Base-by-base conservation (phyloP, 1,140 invertebrate species). In the Ips typographus region DNA sequence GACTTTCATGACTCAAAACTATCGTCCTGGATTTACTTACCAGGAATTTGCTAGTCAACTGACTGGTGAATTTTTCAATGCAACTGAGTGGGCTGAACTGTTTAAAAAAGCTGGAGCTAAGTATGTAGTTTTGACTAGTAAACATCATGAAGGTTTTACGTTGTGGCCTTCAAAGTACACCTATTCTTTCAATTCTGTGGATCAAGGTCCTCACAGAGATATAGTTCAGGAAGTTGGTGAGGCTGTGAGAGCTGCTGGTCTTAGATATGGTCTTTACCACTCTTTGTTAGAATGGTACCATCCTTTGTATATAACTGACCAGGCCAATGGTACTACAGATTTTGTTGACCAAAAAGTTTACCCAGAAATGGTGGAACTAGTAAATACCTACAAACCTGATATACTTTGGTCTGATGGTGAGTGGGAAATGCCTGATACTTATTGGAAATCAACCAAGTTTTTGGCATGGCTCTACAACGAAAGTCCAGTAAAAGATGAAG, bases 401-500 rank as follows among this genome's bases (percentile, higher is more conserved):
- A 82, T 98, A 0, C 80, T 98, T 37, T 98, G 96, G 96, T 94
- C 94, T 0, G 95, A 98, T 81, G 95, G 95, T 0, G 92, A 94
- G 71, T 93, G 92, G 91, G 92, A 94, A 77, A 88, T 90, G 1
- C 74, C 85, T 1, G 89, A 91, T 74, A 83, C 83, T 1, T 98
- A 98, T 76, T 98, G 90, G 90, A 86, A 86, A 51, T 89, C 91
- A 0, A 88, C 86, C 71, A 87, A 91, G 72, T 89, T 94, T 74
- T 82, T 98, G 1, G 90, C 95, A 3, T 98, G 95, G 94, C 82
- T 98, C 0, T 99, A 96, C 75, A 98, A 97, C 80, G 89, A 95
- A 5, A 98, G 94, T 80, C 95, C 96, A 1, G 93, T 98, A 0
- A 91, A 90, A 77, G 88, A 96, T 58, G 91, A 87, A 2, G 86